Conservation (phyloP, 2,113 vertebrate genomes). For the Heterotilapia buettikoferi region DNA sequence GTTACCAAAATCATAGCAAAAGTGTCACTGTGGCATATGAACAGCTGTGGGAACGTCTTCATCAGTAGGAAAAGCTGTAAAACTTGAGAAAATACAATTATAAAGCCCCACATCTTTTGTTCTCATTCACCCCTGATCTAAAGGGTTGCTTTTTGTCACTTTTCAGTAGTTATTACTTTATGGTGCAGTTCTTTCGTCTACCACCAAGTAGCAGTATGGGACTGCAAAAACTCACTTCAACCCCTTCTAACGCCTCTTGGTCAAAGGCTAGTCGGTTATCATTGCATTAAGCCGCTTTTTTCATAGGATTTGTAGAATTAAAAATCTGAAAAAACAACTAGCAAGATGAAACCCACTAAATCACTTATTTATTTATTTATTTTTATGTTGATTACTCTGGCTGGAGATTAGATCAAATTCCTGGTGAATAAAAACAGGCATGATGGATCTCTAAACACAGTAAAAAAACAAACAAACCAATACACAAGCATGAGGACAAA, state of each 20-base stretch:
- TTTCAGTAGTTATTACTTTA: not conserved
- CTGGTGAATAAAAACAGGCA: not conserved
- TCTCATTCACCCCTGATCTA: not conserved
- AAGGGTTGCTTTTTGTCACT: not conserved
- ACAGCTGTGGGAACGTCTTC: not conserved
- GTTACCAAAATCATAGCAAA: accelerated
- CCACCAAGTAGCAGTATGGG: slow-evolving; percentile 37
- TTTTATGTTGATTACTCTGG: not conserved
- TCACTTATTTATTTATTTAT: not conserved
- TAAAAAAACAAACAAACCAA: accelerated
- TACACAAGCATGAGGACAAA: not conserved
- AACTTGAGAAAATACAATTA: not conserved
- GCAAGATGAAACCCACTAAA: not conserved
- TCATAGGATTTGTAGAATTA: not conserved
- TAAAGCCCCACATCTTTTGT: not conserved
- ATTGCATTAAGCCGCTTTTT: not conserved
- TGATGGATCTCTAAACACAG: not conserved
- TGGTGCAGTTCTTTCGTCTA: not conserved
- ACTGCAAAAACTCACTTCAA: not conserved
- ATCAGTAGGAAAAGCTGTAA: not conserved
- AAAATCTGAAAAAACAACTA: not conserved
- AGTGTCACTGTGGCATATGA: not conserved
- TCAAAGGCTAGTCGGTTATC: not conserved
- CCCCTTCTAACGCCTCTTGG: not conserved
- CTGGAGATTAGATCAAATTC: not conserved